phyloP scores from a whole-genome alignment of 2,888 invertebrate species.

The Trichogramma evanescens region DNA sequence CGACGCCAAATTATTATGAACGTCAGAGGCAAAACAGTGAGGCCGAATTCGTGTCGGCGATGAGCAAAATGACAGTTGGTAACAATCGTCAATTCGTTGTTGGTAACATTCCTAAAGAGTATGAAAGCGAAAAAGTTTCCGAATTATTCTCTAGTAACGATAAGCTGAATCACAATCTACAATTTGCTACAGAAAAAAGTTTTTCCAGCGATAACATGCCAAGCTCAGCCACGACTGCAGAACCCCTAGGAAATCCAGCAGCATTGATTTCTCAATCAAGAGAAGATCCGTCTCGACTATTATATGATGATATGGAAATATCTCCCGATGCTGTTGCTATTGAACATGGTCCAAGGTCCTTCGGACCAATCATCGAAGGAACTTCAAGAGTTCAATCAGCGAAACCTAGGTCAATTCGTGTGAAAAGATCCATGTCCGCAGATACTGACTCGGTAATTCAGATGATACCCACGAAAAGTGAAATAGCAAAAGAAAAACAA shows the following conservation, averaged over 20 bases:
- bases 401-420: not conserved
- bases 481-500: slow-evolving; percentile 29
- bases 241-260: slow-evolving; percentile 4
- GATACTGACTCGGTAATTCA: slow-evolving; percentile 34
- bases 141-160: slow-evolving; percentile 1
- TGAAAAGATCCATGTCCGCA: slow-evolving; percentile 8
- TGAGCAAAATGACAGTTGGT: slow-evolving; percentile 22
- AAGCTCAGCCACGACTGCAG: slow-evolving; percentile 6
- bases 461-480: slow-evolving; percentile 38
- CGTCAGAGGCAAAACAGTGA: slow-evolving; percentile 22
- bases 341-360: slow-evolving; percentile 47
- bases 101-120: slow-evolving; percentile 59
- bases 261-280: slow-evolving; percentile 8
- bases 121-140: slow-evolving; percentile 18
- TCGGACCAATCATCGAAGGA: not conserved
- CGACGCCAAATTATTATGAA: slow-evolving; percentile 38
- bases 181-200: not conserved
- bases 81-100: slow-evolving; percentile 56
- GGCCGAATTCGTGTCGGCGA: slow-evolving; percentile 20
- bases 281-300: slow-evolving; percentile 20
- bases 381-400: not conserved
- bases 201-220: slow-evolving; percentile 19
- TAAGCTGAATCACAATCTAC: not conserved
- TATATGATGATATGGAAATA: slow-evolving; percentile 39
- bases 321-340: slow-evolving; percentile 41